A percentile compares a stretch with the other conserved stretches of the same genome.
phyloP scores from a whole-genome alignment of 2,888 invertebrate species.

The Shargacucullia verbasci region DNA sequence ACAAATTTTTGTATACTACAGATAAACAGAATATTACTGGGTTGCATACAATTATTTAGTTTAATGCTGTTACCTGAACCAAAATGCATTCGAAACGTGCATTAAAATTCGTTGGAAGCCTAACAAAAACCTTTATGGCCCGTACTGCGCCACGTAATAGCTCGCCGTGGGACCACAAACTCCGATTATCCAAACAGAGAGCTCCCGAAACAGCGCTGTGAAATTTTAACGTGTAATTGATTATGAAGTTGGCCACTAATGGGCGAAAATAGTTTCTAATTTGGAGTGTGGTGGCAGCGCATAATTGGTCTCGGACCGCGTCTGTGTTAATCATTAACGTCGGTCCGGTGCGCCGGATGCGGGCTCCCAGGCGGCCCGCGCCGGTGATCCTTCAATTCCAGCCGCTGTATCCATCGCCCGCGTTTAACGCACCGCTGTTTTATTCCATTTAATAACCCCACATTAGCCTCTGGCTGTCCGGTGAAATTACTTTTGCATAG shows the following conservation, averaged over 20 bases:
- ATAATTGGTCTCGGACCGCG: constrained; percentile 85
- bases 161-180: constrained; percentile 88
- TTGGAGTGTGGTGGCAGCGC: constrained; percentile 80
- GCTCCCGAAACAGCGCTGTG: constrained; percentile 84
- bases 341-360: constrained; percentile 65
- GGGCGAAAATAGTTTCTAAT: constrained; percentile 89
- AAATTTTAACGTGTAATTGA: constrained; percentile 88
- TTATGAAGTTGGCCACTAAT: constrained; percentile 88
- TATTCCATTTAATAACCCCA: constrained; percentile 55
- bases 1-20: background rate
- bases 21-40: constrained; percentile 1
- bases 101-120: constrained; percentile 81
- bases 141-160: constrained; percentile 78
- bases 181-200: constrained; percentile 86
- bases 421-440: constrained; percentile 42
- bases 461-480: constrained; percentile 56
- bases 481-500: constrained; percentile 65
- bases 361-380: constrained; percentile 67
- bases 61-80: constrained; percentile 68
- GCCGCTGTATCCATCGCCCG: constrained; percentile 47
- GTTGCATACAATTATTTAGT: constrained; percentile 65
- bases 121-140: constrained; percentile 85
- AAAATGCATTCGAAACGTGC: constrained; percentile 78
- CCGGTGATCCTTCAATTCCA: constrained; percentile 72
- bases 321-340: constrained; percentile 84